These are phyloP conservation scores for Phaethornis superciliosus DNA, from an alignment of 2,113 vertebrate genomes.

Conservation along the genomic window DNA sequence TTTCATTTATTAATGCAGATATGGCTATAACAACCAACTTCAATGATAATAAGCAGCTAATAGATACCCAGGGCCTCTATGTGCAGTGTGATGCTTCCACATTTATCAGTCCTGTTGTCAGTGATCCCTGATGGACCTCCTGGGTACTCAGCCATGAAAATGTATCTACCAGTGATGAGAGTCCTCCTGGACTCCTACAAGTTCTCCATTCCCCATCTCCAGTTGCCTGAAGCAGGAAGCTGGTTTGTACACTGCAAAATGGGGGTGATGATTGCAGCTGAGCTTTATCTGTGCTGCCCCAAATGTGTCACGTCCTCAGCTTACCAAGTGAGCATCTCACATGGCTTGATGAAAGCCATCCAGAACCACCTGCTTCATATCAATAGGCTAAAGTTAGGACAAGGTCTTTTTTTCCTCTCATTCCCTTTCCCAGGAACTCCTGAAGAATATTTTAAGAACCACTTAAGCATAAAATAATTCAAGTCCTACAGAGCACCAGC, in stretches of 20 bases:
- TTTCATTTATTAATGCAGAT: not conserved
- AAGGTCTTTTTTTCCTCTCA: not conserved
- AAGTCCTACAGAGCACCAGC: not conserved
- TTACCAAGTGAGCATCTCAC: not conserved
- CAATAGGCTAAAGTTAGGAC: not conserved
- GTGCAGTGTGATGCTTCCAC: not conserved
- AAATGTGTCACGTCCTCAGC: not conserved
- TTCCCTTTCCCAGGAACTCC: not conserved
- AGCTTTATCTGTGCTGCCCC: not conserved
- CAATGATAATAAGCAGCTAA: not conserved
- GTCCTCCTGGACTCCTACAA: not conserved
- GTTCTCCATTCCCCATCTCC: not conserved
- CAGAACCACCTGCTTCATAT: not conserved
- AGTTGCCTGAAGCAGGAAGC: not conserved
- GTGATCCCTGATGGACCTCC: not conserved
- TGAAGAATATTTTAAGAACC: not conserved
- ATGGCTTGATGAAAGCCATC: not conserved
- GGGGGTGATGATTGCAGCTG: not conserved
- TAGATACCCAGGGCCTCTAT: not conserved
- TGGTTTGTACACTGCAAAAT: not conserved
- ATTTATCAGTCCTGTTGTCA: fast-evolving
- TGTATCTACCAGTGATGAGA: not conserved
- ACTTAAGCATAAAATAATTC: not conserved
- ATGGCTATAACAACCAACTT: not conserved
- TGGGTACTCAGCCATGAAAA: not conserved